These are phyloP conservation scores for Sebastes jordani DNA, from an alignment of 2,797 vertebrate species.

Conservation along the genomic window DNA sequence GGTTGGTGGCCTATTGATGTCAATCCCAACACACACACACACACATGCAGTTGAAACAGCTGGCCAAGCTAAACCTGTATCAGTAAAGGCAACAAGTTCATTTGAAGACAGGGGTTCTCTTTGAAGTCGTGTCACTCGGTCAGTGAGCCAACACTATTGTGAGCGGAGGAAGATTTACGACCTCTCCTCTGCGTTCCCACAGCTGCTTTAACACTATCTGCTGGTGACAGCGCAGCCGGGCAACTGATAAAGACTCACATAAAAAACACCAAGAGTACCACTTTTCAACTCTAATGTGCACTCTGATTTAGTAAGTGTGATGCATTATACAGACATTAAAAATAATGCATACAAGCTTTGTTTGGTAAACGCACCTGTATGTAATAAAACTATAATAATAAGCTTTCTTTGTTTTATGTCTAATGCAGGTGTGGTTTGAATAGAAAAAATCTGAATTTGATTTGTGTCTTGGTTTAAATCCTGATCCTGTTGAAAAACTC, in stretches of 20 bases:
- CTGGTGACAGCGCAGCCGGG: conserved; percentile 16
- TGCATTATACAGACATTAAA: neutral
- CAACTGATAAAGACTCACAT: conserved; percentile 7
- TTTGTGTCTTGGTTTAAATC: neutral
- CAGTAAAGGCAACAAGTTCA: conserved; percentile 69
- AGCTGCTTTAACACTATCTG: conserved; percentile 60
- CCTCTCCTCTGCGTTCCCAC: conserved; percentile 52
- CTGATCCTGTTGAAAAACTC: neutral
- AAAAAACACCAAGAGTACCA: neutral
- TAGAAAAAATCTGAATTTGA: neutral
- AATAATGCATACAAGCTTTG: neutral
- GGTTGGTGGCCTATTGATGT: conserved; percentile 52
- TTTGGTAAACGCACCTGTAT: neutral
- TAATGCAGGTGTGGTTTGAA: neutral
- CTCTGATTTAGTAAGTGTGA: neutral
- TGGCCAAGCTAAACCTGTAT: conserved; percentile 68
- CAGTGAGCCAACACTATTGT: conserved; percentile 57
- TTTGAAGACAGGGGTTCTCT: conserved; percentile 68
- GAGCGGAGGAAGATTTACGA: conserved; percentile 66
- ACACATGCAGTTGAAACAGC: conserved; percentile 53
- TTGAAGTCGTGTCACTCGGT: conserved; percentile 71
- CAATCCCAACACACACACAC: conserved; percentile 17
- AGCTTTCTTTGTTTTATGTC: neutral
- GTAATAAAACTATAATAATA: neutral
- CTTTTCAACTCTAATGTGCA: neutral